phyloP scores from a whole-genome alignment of 2,888 invertebrate genomes.

The Protodeltote pygarga region DNA sequence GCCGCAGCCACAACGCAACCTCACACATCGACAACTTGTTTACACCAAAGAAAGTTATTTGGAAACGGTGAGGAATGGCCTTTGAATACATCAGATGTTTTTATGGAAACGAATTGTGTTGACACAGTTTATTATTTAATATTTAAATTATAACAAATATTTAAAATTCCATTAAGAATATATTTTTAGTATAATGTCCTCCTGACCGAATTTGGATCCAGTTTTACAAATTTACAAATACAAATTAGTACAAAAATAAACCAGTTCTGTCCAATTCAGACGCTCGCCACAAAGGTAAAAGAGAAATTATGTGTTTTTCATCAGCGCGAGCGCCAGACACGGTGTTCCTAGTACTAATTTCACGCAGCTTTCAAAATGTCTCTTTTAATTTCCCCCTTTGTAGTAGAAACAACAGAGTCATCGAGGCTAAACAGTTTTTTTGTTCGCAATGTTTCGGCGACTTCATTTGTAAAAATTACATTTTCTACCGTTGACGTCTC shows the following conservation, averaged over 20 bases:
- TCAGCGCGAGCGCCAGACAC: slow-evolving; percentile 41
- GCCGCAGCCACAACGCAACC: slow-evolving; percentile 1
- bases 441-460: slow-evolving; percentile 52
- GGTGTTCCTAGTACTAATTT: slow-evolving; percentile 46
- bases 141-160: no score
- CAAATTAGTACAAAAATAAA: no score
- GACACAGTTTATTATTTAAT: no score
- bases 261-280: neutral
- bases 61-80: slow-evolving; percentile 3
- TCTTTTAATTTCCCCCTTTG: slow-evolving; percentile 58
- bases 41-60: neutral
- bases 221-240: no score
- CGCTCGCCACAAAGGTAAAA: slow-evolving; percentile 34
- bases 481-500: slow-evolving; percentile 41
- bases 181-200: no score
- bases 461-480: slow-evolving; percentile 67
- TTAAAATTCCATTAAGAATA: no score
- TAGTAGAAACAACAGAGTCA: slow-evolving; percentile 57
- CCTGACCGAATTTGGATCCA: no score
- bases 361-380: slow-evolving; percentile 50
- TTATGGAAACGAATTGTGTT: no score
- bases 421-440: slow-evolving; percentile 55
- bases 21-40: neutral
- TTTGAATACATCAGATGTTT: no score
- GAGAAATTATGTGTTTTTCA: slow-evolving; percentile 45